Evolutionary conservation across 2,113 vertebrate genomes (phyloP).

Genomic region (Meles meles): DNA sequence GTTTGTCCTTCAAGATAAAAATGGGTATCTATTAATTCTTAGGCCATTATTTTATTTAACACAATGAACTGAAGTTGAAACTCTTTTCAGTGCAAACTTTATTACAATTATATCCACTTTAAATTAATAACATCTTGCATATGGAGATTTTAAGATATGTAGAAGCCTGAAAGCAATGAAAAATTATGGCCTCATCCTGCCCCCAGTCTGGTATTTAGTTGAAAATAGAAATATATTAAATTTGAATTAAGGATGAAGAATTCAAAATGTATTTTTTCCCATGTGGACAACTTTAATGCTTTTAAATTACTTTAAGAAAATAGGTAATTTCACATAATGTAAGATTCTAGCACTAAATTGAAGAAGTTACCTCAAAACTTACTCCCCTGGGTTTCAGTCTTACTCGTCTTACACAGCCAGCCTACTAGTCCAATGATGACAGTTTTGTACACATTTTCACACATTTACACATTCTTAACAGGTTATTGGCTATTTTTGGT

Average conservation of each 20-base stretch:
- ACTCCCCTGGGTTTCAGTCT: background rate
- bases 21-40: background rate
- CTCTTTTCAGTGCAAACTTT: background rate
- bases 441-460: background rate
- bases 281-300: background rate
- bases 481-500: background rate
- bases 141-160: background rate
- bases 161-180: background rate
- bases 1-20: conserved; percentile 38
- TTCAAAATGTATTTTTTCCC: background rate
- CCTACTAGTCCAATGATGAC: background rate
- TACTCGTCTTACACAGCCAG: background rate
- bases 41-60: background rate
- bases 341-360: background rate
- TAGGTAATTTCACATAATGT: background rate
- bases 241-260: background rate
- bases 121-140: background rate
- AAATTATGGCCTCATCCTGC: background rate
- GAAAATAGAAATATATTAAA: background rate
- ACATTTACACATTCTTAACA: background rate
- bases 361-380: background rate
- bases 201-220: background rate
- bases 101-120: conserved; percentile 12
- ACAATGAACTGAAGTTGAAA: background rate
- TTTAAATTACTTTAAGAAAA: background rate